Evolutionary conservation across 2,113 vertebrate genomes (phyloP).

Genomic region (Callionymus lyra): DNA sequence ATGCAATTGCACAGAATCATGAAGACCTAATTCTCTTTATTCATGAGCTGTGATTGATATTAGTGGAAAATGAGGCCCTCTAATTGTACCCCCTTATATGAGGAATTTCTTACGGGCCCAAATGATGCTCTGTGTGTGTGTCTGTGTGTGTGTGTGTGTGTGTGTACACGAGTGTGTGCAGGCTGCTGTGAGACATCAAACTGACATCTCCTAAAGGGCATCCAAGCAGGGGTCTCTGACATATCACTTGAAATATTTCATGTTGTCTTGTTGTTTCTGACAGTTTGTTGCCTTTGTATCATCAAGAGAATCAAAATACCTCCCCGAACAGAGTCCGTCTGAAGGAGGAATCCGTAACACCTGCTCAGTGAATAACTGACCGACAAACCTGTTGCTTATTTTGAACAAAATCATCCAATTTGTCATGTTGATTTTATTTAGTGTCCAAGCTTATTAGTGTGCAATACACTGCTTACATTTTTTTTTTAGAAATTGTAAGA

Average conservation of each 20-base stretch:
- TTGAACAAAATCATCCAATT: too few species aligned
- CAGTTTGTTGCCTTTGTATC: conserved; percentile 36
- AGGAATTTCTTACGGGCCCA: conserved; percentile 38
- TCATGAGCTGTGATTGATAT: conserved; percentile 71
- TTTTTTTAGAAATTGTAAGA: too few species aligned
- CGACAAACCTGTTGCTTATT: background rate
- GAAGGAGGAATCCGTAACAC: too few species aligned
- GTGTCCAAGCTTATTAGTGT: too few species aligned
- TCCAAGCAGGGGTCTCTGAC: conserved; percentile 40
- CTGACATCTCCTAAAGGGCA: conserved; percentile 63
- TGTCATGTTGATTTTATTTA: too few species aligned
- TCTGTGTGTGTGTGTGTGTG: conserved; percentile 2
- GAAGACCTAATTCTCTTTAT: conserved; percentile 68
- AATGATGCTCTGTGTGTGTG: conserved; percentile 14
- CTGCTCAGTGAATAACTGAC: too few species aligned
- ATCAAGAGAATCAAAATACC: conserved; percentile 16
- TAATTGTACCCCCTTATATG: conserved; percentile 62
- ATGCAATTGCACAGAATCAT: conserved; percentile 55
- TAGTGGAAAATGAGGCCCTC: conserved; percentile 61
- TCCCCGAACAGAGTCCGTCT: background rate
- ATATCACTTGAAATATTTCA: conserved; percentile 59
- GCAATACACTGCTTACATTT: background rate
- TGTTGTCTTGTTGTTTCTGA: conserved; percentile 46
- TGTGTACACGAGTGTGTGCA: conserved; percentile 4
- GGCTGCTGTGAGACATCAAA: conserved; percentile 56